Evolutionary conservation across 1,140 invertebrate genomes (phyloP), one percentile per base, ranked within the genome.

Genomic region (Nylanderia fulva): DNA sequence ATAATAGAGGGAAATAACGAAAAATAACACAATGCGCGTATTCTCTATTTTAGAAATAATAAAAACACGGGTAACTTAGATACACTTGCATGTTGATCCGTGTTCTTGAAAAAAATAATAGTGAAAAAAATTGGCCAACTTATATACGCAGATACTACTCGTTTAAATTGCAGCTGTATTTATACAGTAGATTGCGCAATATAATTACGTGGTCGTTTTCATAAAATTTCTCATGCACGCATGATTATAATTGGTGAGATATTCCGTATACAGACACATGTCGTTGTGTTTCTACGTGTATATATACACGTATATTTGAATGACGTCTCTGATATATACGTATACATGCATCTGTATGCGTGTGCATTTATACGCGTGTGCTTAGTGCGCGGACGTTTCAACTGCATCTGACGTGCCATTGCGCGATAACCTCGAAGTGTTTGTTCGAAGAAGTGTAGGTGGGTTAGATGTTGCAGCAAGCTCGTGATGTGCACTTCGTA

Each of bases 361-460:
- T 48, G 45, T 5, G 18, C 45, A 48, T 8, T 48, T 48, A 13
- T 68, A 48, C 80, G 52, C 56, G 21, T 54, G 27, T 29, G 39
- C 27, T n/a, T n/a, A 18, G 33, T 54, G n/a, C 71, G 42, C 48
- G 52, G 52, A 27, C 54, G 63, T 76, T 56, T 5, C 84, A 52
- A 42, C 63, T 68, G 83, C 68, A 74, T 80, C 82, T 76, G 85
- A 72, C 82, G 85, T 86, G 83, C 83, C 87, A 79, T 85, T 85
- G 86, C 83, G 76, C 84, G 88, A 85, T 90, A 90, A 90, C 75
- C 85, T 85, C 88, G 63, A 61, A 87, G 71, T 48, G 74, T 61
- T 66, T 76, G 52, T 72, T 71, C 21, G 63, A 66, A 77, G 68
- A 84, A 86, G 68, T 66, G 83, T 85, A 85, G 54, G 48, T 74